Evolutionary conservation across 2,888 invertebrate genomes (phyloP).

Genomic region (Leptopterna dolabrata): DNA sequence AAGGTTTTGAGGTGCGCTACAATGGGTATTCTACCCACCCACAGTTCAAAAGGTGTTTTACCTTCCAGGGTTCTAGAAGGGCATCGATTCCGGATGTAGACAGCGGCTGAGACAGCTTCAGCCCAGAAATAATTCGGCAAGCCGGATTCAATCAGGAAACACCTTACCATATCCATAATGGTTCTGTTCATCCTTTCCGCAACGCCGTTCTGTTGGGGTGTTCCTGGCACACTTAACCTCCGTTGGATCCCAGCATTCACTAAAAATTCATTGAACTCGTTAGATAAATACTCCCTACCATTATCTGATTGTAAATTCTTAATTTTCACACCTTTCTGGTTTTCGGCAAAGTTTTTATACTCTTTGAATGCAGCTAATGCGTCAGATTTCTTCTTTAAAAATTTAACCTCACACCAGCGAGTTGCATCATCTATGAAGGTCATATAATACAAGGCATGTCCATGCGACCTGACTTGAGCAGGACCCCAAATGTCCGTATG

Average conservation of each 20-base stretch:
- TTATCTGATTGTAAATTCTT: slow-evolving; percentile 62
- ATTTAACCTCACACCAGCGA: slow-evolving; percentile 61
- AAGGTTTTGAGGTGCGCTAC: no score
- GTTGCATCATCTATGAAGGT: slow-evolving; percentile 63
- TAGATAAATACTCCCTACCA: slow-evolving; percentile 60
- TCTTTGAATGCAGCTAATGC: slow-evolving; percentile 59
- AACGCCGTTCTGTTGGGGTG: slow-evolving; percentile 6
- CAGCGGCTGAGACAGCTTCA: no score
- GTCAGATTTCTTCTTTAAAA: slow-evolving; percentile 62
- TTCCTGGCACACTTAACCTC: slow-evolving; percentile 63
- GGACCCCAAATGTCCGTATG: slow-evolving; percentile 57
- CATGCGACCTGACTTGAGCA: slow-evolving; percentile 57
- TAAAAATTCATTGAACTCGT: slow-evolving; percentile 61
- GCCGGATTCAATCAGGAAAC: no score
- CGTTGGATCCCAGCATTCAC: slow-evolving; percentile 62
- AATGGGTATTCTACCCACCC: no score
- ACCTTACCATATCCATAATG: no score
- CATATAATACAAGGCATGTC: slow-evolving; percentile 59
- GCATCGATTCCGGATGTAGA: no score
- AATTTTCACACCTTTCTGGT: slow-evolving; percentile 59
- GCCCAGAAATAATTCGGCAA: no score
- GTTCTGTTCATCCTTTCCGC: slow-evolving; percentile 9
- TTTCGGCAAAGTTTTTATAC: slow-evolving; percentile 60
- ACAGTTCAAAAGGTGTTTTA: no score
- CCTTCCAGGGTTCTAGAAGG: no score